These are phyloP conservation scores for Meta bourneti DNA, from an alignment of 2,888 invertebrate species.

Conservation along the genomic window DNA sequence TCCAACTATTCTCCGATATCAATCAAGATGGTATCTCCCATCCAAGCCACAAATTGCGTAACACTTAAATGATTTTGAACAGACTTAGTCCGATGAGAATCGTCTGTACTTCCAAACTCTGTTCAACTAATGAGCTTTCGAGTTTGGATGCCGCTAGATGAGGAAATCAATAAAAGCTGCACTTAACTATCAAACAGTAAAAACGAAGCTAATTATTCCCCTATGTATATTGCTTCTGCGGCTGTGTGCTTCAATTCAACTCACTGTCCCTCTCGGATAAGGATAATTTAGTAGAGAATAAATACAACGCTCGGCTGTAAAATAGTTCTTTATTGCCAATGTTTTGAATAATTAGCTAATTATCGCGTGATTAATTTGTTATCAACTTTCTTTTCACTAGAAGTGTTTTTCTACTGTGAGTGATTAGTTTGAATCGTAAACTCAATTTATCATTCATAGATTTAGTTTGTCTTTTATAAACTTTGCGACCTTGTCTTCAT, in stretches of 20 bases:
- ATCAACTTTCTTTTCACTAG: neutral
- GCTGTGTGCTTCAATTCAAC: neutral
- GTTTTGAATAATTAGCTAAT: neutral
- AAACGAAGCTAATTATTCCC: neutral
- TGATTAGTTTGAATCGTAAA: neutral
- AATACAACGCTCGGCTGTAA: neutral
- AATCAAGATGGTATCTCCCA: neutral
- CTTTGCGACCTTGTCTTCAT: neutral
- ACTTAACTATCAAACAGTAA: neutral
- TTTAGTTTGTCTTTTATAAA: neutral
- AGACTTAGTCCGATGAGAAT: neutral
- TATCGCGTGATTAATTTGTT: neutral
- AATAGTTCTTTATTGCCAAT: neutral
- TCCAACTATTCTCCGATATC: neutral
- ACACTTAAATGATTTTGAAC: constrained; percentile 19
- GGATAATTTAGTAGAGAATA: neutral
- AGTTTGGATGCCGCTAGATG: neutral
- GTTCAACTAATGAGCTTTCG: constrained; percentile 3
- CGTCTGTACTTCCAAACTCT: neutral
- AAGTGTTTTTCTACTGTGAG: neutral
- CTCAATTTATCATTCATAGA: neutral
- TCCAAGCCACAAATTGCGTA: neutral
- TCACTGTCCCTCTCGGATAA: neutral
- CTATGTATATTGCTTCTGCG: neutral
- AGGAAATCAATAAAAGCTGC: neutral